These are phyloP conservation scores for Nebria salina DNA, from an alignment of 2,888 invertebrate species.

Conservation along the genomic window DNA sequence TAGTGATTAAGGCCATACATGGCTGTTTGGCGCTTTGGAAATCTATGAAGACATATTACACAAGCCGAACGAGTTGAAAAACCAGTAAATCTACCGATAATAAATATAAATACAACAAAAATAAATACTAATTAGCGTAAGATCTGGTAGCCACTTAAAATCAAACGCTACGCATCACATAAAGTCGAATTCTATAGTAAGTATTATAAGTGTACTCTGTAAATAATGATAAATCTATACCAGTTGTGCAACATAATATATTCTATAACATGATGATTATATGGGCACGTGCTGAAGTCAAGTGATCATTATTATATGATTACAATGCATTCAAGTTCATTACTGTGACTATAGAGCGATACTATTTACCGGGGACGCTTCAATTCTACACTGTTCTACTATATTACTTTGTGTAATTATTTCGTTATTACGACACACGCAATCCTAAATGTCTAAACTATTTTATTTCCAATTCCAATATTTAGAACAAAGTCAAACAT, in stretches of 20 bases:
- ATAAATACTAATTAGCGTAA: slow-evolving; percentile 14
- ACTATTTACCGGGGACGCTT: slow-evolving; percentile 16
- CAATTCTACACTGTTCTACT: slow-evolving; percentile 3
- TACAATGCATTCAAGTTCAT: slow-evolving; percentile 14
- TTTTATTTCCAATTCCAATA: too few species aligned
- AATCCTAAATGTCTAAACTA: neutral
- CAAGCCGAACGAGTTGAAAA: slow-evolving; percentile 10
- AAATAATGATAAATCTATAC: neutral
- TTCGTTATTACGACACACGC: neutral
- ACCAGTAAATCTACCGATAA: slow-evolving; percentile 15
- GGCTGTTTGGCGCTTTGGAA: slow-evolving; percentile 23
- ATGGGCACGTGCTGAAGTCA: slow-evolving; percentile 4
- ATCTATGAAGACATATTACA: slow-evolving; percentile 36
- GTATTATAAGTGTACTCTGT: neutral
- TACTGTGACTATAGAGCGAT: neutral
- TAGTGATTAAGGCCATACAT: slow-evolving; percentile 32
- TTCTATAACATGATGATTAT: slow-evolving; percentile 14
- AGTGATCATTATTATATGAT: slow-evolving; percentile 13
- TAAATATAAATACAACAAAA: slow-evolving; percentile 16
- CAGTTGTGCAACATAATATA: neutral
- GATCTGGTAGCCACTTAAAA: neutral
- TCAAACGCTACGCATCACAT: neutral
- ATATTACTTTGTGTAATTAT: too few species aligned
- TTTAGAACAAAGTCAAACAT: too few species aligned
- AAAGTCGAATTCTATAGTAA: neutral